Evolutionary conservation across 2,113 vertebrate species (phyloP).

Genomic region (Leptosomus discolor): DNA sequence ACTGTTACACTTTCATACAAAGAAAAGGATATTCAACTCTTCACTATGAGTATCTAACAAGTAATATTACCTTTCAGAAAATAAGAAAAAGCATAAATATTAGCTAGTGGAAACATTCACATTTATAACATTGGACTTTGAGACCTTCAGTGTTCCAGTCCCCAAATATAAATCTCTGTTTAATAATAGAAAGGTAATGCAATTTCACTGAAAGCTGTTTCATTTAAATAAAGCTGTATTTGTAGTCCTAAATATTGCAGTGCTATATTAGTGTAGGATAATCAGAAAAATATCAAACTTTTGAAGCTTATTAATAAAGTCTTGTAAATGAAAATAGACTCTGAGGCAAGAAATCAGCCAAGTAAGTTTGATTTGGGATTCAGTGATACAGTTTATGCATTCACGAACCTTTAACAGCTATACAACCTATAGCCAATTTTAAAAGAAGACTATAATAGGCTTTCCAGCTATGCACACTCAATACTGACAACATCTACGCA

Average conservation of each 20-base stretch:
- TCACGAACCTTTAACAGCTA: neutral
- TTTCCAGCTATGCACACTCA: neutral
- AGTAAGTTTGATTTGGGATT: neutral
- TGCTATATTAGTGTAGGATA: neutral
- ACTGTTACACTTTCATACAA: constrained; percentile 66
- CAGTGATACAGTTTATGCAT: neutral
- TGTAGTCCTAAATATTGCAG: neutral
- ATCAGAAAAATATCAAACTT: neutral
- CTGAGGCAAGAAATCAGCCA: neutral
- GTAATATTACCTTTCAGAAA: constrained; percentile 57
- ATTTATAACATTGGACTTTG: constrained; percentile 8
- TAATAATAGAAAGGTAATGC: neutral
- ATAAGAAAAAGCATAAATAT: constrained; percentile 67
- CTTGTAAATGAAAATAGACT: neutral
- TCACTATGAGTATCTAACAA: constrained; percentile 30
- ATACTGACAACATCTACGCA: neutral
- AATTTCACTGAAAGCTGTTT: neutral
- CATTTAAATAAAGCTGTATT: neutral
- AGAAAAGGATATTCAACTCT: constrained; percentile 59
- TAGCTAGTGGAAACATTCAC: constrained; percentile 22
- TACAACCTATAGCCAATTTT: neutral
- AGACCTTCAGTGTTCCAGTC: constrained; percentile 25
- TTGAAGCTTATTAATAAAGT: neutral
- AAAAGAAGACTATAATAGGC: neutral
- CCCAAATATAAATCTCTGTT: constrained; percentile 27